phyloP scores from a whole-genome alignment of 2,113 vertebrate genomes.

The Mustelus asterias region DNA sequence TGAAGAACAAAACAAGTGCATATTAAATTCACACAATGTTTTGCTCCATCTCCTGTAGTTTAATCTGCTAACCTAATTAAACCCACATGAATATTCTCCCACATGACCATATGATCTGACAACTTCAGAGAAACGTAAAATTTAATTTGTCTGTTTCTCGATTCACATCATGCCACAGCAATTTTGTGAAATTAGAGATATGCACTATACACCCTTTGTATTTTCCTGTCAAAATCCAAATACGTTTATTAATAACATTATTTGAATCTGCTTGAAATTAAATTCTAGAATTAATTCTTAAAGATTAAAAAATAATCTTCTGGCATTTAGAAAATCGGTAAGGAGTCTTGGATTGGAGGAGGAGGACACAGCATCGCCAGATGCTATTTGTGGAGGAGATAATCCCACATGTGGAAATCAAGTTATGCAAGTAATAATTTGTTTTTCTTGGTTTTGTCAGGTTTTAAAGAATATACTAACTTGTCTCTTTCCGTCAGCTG shows the following conservation, averaged over 20 bases:
- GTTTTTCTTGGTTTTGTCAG: not conserved
- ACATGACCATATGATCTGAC: not conserved
- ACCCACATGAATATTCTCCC: not conserved
- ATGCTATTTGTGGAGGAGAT: not conserved
- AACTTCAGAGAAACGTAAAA: conserved; percentile 21
- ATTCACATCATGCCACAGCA: not conserved
- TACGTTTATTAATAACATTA: not conserved
- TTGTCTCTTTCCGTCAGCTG: not conserved
- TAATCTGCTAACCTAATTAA: not conserved
- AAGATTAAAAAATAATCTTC: not conserved
- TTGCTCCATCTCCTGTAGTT: conserved; percentile 12
- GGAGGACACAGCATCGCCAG: not conserved
- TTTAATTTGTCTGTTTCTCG: not conserved
- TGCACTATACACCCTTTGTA: not conserved
- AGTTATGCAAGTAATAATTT: not conserved
- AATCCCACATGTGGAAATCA: not conserved
- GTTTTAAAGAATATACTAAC: not conserved
- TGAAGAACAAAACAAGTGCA: not conserved
- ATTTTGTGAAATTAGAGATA: not conserved
- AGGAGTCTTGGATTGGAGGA: not conserved
- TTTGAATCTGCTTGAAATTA: not conserved
- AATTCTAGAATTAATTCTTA: not conserved
- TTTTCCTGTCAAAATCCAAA: not conserved
- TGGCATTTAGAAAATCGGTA: not conserved
- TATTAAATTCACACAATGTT: conserved; percentile 8